These are phyloP conservation scores for Luscinia megarhynchos DNA, from an alignment of 2,797 vertebrate species.

Conservation along the genomic window DNA sequence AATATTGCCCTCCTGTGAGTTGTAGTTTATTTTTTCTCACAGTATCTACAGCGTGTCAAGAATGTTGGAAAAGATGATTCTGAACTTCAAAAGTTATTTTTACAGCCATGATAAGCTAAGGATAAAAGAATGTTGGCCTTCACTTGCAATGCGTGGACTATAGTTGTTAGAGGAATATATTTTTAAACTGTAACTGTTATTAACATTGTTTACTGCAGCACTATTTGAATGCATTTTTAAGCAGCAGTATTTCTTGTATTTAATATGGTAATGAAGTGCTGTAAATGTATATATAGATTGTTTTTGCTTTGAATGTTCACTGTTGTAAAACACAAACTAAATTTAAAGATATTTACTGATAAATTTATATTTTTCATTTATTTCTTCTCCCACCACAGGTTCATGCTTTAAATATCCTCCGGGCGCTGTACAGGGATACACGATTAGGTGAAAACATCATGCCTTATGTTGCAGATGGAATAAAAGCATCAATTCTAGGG, in stretches of 20 bases:
- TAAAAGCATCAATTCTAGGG: slow-evolving; percentile 91
- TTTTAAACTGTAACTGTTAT: not conserved
- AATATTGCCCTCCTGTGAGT: slow-evolving; percentile 22
- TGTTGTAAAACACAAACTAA: not conserved
- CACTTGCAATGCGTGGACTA: not conserved
- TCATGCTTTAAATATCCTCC: slow-evolving; percentile 94
- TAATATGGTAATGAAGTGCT: not conserved
- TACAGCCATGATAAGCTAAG: slow-evolving; percentile 39
- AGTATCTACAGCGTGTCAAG: slow-evolving; percentile 17
- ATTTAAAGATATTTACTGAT: not conserved
- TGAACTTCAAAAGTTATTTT: slow-evolving; percentile 38
- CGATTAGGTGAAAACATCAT: slow-evolving; percentile 92
- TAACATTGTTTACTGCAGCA: not conserved
- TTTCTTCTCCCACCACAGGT: slow-evolving; percentile 78
- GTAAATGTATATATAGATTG: not conserved
- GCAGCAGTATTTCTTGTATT: not conserved
- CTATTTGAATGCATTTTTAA: not conserved
- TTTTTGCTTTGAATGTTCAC: not conserved
- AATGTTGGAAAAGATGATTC: slow-evolving; percentile 57
- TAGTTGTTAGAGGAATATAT: not conserved
- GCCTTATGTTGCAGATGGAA: slow-evolving; percentile 91
- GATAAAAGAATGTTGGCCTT: slow-evolving; percentile 40
- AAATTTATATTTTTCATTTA: not conserved
- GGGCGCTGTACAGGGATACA: slow-evolving; percentile 92
- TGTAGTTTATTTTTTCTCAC: slow-evolving; percentile 54